Evolutionary conservation across 2,888 invertebrate species (phyloP).

Genomic region (Tupiocoris notatus): DNA sequence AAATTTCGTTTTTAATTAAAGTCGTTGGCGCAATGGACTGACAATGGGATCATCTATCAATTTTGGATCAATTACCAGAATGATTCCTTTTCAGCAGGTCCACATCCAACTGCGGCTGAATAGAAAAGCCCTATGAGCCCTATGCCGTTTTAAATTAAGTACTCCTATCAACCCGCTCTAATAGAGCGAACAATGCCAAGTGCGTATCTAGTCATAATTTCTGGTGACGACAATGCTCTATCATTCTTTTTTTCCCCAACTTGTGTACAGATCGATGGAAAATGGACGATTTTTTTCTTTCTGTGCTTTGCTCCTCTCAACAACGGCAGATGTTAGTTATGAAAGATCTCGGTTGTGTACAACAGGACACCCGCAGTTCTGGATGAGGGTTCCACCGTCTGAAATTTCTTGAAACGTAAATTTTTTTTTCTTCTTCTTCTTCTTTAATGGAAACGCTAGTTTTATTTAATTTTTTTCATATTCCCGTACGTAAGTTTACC

Average conservation of each 20-base stretch:
- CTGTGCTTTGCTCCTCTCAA: not conserved
- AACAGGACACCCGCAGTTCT: not conserved
- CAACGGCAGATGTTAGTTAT: not conserved
- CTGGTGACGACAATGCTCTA: conserved; percentile 5
- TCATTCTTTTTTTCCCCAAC: not conserved
- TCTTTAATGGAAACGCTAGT: too few species aligned
- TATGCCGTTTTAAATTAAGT: too few species aligned
- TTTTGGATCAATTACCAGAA: too few species aligned
- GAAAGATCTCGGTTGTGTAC: not conserved
- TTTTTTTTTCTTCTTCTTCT: too few species aligned
- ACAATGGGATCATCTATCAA: too few species aligned
- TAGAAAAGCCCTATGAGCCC: too few species aligned
- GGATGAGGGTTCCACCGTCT: not conserved
- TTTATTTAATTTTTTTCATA: too few species aligned
- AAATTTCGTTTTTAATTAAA: too few species aligned
- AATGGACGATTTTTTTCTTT: not conserved
- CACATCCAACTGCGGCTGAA: too few species aligned
- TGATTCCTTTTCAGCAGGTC: too few species aligned
- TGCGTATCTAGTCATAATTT: conserved; percentile 20
- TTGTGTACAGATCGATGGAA: not conserved
- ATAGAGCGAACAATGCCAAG: conserved; percentile 35
- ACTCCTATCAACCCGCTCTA: not conserved
- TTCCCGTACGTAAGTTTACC: too few species aligned
- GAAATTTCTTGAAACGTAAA: not conserved
- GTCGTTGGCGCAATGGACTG: too few species aligned